These are phyloP conservation scores for Galaxea fascicularis DNA, from an alignment of 92 coral and sea anemone species.

Conservation along the genomic window DNA sequence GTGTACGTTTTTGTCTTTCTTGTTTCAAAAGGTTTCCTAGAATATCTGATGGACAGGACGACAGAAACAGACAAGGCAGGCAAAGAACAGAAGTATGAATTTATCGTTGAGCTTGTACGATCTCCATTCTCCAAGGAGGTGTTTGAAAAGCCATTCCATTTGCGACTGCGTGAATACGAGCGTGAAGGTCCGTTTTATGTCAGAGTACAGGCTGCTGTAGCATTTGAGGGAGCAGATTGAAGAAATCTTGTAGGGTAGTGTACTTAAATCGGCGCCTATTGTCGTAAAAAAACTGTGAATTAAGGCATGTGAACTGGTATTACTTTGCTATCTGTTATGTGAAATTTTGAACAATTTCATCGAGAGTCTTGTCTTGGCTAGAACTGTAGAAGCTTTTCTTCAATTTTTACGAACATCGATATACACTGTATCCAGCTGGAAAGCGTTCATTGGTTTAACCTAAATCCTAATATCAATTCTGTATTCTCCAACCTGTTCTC, in stretches of 20 bases:
- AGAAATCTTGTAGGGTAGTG: not conserved
- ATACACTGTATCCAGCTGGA: too few relatives aligned
- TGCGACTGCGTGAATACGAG: constrained; percentile 91
- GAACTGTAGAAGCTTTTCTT: too few relatives aligned
- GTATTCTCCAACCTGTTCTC: too few relatives aligned
- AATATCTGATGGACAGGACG: constrained; percentile 90
- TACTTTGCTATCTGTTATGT: not conserved
- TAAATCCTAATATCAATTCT: too few relatives aligned
- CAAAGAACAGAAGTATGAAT: constrained; percentile 87
- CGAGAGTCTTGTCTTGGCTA: too few relatives aligned
- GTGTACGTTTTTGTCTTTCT: not conserved
- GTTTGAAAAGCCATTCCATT: constrained; percentile 88
- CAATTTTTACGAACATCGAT: too few relatives aligned
- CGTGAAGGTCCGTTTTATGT: constrained; percentile 97
- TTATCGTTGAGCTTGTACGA: constrained; percentile 80
- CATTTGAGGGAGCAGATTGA: constrained; percentile 89
- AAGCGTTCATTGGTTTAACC: too few relatives aligned
- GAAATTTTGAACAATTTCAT: not conserved
- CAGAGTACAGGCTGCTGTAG: constrained; percentile 89
- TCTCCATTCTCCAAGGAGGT: constrained; percentile 73
- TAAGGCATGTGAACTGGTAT: not conserved
- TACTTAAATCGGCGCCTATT: not conserved
- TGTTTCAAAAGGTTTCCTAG: constrained; percentile 78
- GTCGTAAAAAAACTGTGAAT: not conserved
- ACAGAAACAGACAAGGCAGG: constrained; percentile 92